Base-by-base conservation (phyloP, 2,113 vertebrate genomes). In the Atlantisia rogersi region DNA sequence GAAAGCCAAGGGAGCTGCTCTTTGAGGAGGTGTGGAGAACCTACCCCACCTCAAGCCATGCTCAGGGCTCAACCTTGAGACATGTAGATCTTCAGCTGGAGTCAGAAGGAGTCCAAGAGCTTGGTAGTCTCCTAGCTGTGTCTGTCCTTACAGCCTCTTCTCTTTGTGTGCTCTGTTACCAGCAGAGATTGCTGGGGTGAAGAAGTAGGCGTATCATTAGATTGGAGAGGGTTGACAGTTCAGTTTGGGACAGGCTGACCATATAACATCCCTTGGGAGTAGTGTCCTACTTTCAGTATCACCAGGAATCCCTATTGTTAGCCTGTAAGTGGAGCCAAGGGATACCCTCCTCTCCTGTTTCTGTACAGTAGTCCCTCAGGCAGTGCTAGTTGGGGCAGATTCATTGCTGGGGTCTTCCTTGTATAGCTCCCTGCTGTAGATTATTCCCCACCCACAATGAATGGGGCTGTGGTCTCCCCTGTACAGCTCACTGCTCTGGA, bases 391-490 rank as follows among this genome's bases (percentile, higher is more conserved):
- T 82, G 77, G 58, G 83, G 88, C 78, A 94, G 91, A 96, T 92
- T 95, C 83, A 89, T 95, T 82, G 92, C 92, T 94, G 86, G 88
- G 96, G 96, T 95, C 92, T 95, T 97, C 94, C 95, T 95, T 88
- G 89, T 18, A 90, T 85, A 90, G 90, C 82, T 95, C 86, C 86
- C 94, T 88, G 87, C 95, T 85, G 85, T 90, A 94, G 91, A 96
- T 95, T 91, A 93, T 82, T 95, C 94, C 93, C 90, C 94, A 96
- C 93, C 94, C 95, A 93, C 95, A 97, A 97, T 95, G 95, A 97
- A 97, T 97, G 96, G 92, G 94, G 92, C 95, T 97, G 94, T 96
- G 96, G 96, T 97, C 96, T 95, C 92, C 93, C 96, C 92, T 91
- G 87, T 94, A 76, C 93, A 97, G 90, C 94, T 97, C 95, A 96